These are phyloP conservation scores for Eristalinus aeneus DNA, from an alignment of 2,888 invertebrate species.

Conservation along the genomic window DNA sequence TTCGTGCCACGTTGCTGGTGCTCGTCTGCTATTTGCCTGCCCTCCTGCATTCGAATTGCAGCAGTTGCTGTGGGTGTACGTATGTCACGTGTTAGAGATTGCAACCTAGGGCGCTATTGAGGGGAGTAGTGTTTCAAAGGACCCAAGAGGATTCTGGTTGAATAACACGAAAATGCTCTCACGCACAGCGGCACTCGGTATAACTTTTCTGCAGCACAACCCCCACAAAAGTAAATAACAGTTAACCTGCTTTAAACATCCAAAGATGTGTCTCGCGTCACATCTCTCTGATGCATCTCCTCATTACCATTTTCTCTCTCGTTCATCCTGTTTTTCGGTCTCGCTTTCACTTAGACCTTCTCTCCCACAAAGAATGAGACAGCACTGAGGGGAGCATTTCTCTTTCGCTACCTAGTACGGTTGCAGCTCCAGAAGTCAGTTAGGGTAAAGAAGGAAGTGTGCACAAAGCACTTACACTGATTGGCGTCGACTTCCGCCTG, in stretches of 20 bases:
- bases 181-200: background rate
- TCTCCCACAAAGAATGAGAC: conserved; percentile 32
- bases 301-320: conserved; percentile 5
- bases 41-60: background rate
- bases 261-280: conserved; percentile 9
- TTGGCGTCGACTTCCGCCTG: conserved; percentile 70
- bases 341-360: background rate
- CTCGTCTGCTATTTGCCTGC: conserved; percentile 19
- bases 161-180: conserved; percentile 64
- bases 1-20: conserved; percentile 1
- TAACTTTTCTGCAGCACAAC: background rate
- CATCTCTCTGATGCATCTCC: background rate
- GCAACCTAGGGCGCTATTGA: conserved; percentile 10
- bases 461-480: conserved; percentile 71
- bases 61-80: background rate
- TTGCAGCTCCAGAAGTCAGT: conserved; percentile 49
- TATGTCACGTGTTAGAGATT: background rate
- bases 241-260: conserved; percentile 55
- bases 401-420: background rate
- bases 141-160: conserved; percentile 31
- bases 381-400: conserved; percentile 39
- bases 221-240: conserved; percentile 44
- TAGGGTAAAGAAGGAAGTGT: conserved; percentile 66
- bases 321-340: background rate
- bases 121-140: conserved; percentile 32